Evolutionary conservation across 92 coral and sea anemone genomes (phyloP).

Genomic region (Umimayanthus kanabou): DNA sequence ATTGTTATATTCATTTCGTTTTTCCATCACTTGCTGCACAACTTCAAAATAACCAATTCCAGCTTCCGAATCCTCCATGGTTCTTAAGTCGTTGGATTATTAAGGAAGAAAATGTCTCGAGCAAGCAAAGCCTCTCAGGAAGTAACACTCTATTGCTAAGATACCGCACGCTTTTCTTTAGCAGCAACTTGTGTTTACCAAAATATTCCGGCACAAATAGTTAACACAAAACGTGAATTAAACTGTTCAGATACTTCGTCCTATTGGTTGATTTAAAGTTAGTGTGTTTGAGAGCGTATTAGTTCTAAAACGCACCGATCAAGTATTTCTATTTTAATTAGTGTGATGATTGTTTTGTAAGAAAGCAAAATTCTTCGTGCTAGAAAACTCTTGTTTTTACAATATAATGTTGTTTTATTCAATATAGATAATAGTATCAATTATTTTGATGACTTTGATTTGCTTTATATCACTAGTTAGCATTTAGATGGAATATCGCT

Average conservation of each 20-base stretch:
- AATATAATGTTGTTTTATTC: neutral
- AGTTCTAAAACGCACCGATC: neutral
- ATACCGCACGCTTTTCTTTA: neutral
- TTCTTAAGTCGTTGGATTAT: neutral
- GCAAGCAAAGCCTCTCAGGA: neutral
- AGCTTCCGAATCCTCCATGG: slow-evolving; percentile 6
- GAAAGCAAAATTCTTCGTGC: neutral
- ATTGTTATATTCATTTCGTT: neutral
- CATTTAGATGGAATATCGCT: neutral
- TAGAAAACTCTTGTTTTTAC: neutral
- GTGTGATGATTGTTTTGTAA: neutral
- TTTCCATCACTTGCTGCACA: slow-evolving; percentile 18
- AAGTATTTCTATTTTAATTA: no score
- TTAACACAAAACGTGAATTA: slow-evolving; percentile 2
- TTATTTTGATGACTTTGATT: no score
- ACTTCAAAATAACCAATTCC: neutral
- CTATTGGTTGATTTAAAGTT: neutral
- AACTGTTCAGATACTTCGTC: neutral
- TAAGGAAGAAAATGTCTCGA: neutral
- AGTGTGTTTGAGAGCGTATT: neutral
- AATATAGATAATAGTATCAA: neutral
- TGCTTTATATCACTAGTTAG: neutral
- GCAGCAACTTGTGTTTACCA: slow-evolving; percentile 11
- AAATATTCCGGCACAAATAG: neutral
- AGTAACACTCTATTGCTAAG: neutral